Evolutionary conservation across 2,113 vertebrate genomes (phyloP).

Genomic region (Takifugu flavidus): DNA sequence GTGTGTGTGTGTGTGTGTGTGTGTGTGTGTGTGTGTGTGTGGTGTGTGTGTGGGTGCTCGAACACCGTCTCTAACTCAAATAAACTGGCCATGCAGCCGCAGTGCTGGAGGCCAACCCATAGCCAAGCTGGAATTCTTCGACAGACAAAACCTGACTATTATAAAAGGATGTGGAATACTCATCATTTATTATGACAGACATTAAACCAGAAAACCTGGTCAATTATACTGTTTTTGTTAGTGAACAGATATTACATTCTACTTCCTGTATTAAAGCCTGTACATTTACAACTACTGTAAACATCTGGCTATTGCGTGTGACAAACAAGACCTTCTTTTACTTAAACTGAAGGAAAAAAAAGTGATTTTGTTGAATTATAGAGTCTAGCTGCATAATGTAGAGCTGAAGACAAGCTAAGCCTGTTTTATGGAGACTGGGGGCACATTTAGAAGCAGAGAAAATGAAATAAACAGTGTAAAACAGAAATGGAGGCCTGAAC

Average conservation of each 20-base stretch:
- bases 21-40: conserved; percentile 16
- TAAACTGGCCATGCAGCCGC: conserved; percentile 38
- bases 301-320: conserved; percentile 36
- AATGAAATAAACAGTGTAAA: conserved; percentile 68
- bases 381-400: background rate
- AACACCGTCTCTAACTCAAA: conserved; percentile 54
- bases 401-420: background rate
- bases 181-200: conserved; percentile 38
- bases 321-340: conserved; percentile 15
- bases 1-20: conserved; percentile 29
- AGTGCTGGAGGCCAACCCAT: conserved; percentile 29
- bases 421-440: no score
- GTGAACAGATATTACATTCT: conserved; percentile 40
- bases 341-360: conserved; percentile 2
- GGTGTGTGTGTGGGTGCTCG: conserved; percentile 11
- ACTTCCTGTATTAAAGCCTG: conserved; percentile 45
- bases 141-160: conserved; percentile 33
- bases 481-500: conserved; percentile 66
- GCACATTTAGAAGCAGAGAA: conserved; percentile 23
- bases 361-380: background rate
- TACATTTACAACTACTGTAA: conserved; percentile 4
- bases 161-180: conserved; percentile 38
- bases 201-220: conserved; percentile 34
- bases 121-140: conserved; percentile 38
- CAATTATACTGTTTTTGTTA: conserved; percentile 45